Base-by-base conservation (phyloP, 2,797 vertebrate species). In the Anguilla marmorata region DNA sequence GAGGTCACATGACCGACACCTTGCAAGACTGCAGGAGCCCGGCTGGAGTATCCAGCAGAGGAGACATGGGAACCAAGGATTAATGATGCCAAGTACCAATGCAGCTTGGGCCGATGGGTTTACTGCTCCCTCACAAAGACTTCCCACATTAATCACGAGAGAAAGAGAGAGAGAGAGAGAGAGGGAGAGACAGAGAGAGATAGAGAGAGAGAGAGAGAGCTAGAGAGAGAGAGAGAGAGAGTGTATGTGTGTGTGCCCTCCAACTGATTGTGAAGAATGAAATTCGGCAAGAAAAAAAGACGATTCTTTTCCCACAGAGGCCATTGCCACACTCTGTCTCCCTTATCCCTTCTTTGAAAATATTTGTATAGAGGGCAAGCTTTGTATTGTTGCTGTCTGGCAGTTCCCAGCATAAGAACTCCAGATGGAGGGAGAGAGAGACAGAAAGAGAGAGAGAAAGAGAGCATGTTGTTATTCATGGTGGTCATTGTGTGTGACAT, bases 381-480 rank as follows among this genome's bases (percentile, higher is more conserved):
- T 50, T 82, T 24, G 45, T n/a, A 48, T 50, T 48, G 79, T 48
- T 50, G 2, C 45, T 82, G 41, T 82, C 45, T 50, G 37, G 79
- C 79, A 82, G 45, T 50, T 82, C 41, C 6, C 41, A 48, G 79
- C 33, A 79, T 79, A 79, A 41, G 74, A 79, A 79, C 74, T 79
- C 74, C 74, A 79, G 74, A 79, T 45, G 74, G 74, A 41, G 30
- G 33, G 69, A 33, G 69, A 12, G 27, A 72, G 30, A 2, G 33
- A 33, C 0, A 50, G 63, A 76, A 4, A 79, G n/a, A 27, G 56
- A 79, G 72, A 41, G 1, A 86, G 12, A 60, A 16, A 45, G 58
- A 66, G 48, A 80, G 52, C 4, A 19, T 33, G 33, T 19, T 45
- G 14, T 79, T 79, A 79, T 79, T 41, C 74, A 79, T 45, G 74